A percentile compares a stretch with the other conserved stretches of the same genome.
phyloP scores from a whole-genome alignment of 1,140 invertebrate species.

The Drosophila dunni region DNA sequence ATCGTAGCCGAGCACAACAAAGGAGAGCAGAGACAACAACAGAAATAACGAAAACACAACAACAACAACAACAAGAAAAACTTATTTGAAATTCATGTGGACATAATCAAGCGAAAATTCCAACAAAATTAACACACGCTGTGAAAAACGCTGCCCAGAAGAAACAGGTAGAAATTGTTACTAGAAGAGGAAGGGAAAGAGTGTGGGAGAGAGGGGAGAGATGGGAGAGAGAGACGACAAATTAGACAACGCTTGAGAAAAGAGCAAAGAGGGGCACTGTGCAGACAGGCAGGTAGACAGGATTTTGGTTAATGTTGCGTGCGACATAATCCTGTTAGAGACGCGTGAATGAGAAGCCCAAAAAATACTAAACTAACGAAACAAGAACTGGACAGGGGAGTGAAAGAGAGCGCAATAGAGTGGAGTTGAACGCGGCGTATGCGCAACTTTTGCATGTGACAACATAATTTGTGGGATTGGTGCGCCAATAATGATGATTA shows the following conservation, averaged over 20 bases:
- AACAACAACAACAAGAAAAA: slow-evolving; percentile 40
- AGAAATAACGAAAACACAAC: slow-evolving; percentile 25
- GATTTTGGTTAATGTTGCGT: slow-evolving; percentile 67
- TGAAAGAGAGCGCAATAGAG: too few species aligned
- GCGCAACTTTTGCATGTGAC: slow-evolving; percentile 71
- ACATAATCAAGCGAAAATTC: slow-evolving; percentile 78
- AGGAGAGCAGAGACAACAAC: slow-evolving; percentile 19
- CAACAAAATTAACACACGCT: slow-evolving; percentile 62
- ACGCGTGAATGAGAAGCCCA: slow-evolving; percentile 65
- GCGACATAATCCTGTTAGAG: slow-evolving; percentile 79
- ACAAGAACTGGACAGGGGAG: background rate
- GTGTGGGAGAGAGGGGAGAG: background rate
- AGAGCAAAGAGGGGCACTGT: slow-evolving; percentile 16
- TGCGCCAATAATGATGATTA: slow-evolving; percentile 56
- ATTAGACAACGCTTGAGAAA: slow-evolving; percentile 60
- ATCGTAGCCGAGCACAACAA: slow-evolving; percentile 45
- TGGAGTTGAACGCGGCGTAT: slow-evolving; percentile 26
- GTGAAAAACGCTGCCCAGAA: slow-evolving; percentile 32
- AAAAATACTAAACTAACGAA: slow-evolving; percentile 5
- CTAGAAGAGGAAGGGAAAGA: background rate
- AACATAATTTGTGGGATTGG: slow-evolving; percentile 78
- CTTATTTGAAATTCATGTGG: slow-evolving; percentile 59
- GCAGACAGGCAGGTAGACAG: slow-evolving; percentile 31
- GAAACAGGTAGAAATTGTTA: slow-evolving; percentile 58
- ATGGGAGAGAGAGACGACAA: slow-evolving; percentile 48